Base-by-base conservation (phyloP, 1,140 invertebrate genomes). In the Lerema accius region DNA sequence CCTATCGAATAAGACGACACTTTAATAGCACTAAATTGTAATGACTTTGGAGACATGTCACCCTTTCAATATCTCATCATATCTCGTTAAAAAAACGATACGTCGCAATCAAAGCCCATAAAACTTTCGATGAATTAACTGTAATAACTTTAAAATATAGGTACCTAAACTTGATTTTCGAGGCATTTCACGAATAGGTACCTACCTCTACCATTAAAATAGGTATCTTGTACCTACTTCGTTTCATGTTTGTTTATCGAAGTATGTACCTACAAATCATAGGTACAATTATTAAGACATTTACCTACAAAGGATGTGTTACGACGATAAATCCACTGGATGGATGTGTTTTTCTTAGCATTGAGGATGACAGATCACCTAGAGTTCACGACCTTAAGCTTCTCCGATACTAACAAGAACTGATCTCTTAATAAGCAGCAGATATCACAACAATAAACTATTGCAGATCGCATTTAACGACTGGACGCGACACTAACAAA, bases 401-500 rank as follows among this genome's bases (percentile, higher is more conserved):
- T n/a, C n/a, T n/a, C n/a, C n/a, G n/a, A n/a, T 23, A 23, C 19
- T 23, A 23, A 23, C 19, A 3, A 23, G 19, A 23, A 23, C 19
- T 23, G 19, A 2, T 5, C 19, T 23, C 19, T n/a, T n/a, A n/a
- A n/a, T n/a, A n/a, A n/a, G n/a, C n/a, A n/a, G 16, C 40, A 43
- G 16, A 17, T 17, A 43, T 10, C 40, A 10, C n/a, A 10, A 15
- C 26, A 50, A 14, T 35, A 50, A 50, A 50, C 26, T 32, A 50
- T 50, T 50, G 23, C 28, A 50, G 43, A 66, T 61, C 37, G 64
- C 42, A 15, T 53, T 60, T 37, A 48, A 59, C 26, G 53, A 45
- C 13, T 45, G 43, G 67, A 46, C 28, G 37, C 17, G 64, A 65
- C 60, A 40, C 19, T 71, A 68, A 78, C 71, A 76, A 67, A 78